These are phyloP conservation scores for Schlechtendalia chinensis DNA, from an alignment of 1,140 invertebrate genomes.

Conservation along the genomic window DNA sequence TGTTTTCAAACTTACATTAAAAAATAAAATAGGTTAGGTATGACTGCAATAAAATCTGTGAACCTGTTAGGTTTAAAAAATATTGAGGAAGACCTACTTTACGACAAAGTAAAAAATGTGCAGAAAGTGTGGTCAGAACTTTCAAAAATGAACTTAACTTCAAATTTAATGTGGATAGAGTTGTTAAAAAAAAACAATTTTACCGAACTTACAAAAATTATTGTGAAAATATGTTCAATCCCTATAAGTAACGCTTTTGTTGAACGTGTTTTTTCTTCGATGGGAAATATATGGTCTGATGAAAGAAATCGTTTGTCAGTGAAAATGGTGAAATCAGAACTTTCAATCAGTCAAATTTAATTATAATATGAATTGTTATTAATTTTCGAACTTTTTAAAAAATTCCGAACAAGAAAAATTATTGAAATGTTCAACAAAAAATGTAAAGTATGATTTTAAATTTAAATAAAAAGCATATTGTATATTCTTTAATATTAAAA, in stretches of 20 bases:
- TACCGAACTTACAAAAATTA: background rate
- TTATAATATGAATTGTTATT: background rate
- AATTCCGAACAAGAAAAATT: background rate
- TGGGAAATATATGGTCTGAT: conserved; percentile 10
- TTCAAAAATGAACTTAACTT: background rate
- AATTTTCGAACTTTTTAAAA: conserved; percentile 7
- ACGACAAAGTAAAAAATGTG: conserved; percentile 11
- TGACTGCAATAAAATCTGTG: conserved; percentile 15
- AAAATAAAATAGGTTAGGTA: background rate
- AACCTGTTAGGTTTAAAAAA: background rate
- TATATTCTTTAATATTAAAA: background rate
- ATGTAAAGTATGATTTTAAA: background rate
- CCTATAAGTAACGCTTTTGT: conserved; percentile 25
- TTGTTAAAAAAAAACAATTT: background rate
- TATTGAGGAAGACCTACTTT: conserved; percentile 5
- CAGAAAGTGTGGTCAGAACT: background rate
- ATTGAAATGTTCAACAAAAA: conserved; percentile 3
- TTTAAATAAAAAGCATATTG: conserved; percentile 14
- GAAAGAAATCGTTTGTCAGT: conserved; percentile 14
- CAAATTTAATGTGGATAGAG: background rate
- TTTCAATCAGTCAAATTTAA: conserved; percentile 3
- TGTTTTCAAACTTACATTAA: conserved; percentile 22
- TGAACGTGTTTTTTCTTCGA: background rate
- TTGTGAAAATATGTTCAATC: conserved; percentile 20
- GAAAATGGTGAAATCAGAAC: conserved; percentile 11